Conservation (phyloP, 2,113 vertebrate species). For the Chamaetylas fuelleborni region DNA sequence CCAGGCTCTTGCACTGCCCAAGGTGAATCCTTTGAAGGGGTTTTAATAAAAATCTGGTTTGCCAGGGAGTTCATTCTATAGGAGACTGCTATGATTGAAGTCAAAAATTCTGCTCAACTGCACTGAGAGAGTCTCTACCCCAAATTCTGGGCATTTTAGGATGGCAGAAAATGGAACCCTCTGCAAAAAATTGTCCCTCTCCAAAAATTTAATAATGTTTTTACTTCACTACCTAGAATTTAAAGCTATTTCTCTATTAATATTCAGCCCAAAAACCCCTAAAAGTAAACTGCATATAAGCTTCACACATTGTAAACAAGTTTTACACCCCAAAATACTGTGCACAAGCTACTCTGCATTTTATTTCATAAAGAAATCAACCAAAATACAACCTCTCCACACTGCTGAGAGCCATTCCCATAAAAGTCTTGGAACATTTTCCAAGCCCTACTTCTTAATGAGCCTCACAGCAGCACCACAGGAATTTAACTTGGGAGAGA, state of each 20-base stretch:
- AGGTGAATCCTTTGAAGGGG: not conserved
- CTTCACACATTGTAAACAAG: not conserved
- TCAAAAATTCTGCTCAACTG: not conserved
- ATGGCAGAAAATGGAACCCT: not conserved
- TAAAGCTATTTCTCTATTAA: not conserved
- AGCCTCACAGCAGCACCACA: not conserved
- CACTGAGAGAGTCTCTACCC: not conserved
- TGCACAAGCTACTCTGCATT: not conserved
- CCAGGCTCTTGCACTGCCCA: too few relatives aligned
- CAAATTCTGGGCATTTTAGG: not conserved
- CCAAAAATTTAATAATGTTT: not conserved
- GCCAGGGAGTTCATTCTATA: not conserved
- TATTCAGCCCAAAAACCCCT: not conserved
- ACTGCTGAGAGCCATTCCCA: not conserved
- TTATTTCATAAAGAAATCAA: constrained; percentile 8
- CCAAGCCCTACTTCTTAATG: not conserved
- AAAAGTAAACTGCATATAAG: not conserved
- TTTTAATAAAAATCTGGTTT: not conserved
- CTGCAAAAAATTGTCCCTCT: not conserved
- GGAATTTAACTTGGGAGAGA: not conserved
- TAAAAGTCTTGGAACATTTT: not conserved
- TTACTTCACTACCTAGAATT: not conserved
- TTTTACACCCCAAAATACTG: not conserved
- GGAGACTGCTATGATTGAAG: not conserved
- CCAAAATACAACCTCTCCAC: not conserved